Evolutionary conservation across 1,140 invertebrate species (phyloP).

Genomic region (Diachasmimorpha longicaudata): DNA sequence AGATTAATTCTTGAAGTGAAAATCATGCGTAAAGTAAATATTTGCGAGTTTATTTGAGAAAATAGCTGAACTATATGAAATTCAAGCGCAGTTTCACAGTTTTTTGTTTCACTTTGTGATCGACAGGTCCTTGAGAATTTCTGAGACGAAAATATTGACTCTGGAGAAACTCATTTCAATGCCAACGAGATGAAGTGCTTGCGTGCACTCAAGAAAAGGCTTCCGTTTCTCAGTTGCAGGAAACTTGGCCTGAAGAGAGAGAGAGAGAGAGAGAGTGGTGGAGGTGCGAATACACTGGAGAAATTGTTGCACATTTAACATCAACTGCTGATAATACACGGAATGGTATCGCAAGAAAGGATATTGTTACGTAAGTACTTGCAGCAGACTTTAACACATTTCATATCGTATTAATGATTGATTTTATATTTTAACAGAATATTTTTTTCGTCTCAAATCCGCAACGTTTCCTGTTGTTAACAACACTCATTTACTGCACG

Average conservation of each 20-base stretch:
- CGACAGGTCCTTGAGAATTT: too few relatives aligned
- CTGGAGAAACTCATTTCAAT: background rate
- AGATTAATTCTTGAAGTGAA: too few relatives aligned
- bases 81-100: too few relatives aligned
- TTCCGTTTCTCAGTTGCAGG: slow-evolving; percentile 26
- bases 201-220: background rate
- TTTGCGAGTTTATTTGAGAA: too few relatives aligned
- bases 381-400: background rate
- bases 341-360: slow-evolving; percentile 47
- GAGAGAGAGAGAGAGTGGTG: background rate
- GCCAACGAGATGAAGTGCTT: background rate
- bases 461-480: background rate
- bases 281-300: background rate
- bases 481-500: background rate
- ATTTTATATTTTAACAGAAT: background rate
- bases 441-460: background rate
- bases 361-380: slow-evolving; percentile 47
- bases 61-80: too few relatives aligned
- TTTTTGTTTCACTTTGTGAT: too few relatives aligned
- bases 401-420: background rate
- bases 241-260: slow-evolving; percentile 21
- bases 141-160: too few relatives aligned
- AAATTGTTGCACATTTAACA: background rate
- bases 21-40: too few relatives aligned
- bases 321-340: background rate